Evolutionary conservation across 2,797 vertebrate species (phyloP).

Genomic region (Discoglossus pictus): DNA sequence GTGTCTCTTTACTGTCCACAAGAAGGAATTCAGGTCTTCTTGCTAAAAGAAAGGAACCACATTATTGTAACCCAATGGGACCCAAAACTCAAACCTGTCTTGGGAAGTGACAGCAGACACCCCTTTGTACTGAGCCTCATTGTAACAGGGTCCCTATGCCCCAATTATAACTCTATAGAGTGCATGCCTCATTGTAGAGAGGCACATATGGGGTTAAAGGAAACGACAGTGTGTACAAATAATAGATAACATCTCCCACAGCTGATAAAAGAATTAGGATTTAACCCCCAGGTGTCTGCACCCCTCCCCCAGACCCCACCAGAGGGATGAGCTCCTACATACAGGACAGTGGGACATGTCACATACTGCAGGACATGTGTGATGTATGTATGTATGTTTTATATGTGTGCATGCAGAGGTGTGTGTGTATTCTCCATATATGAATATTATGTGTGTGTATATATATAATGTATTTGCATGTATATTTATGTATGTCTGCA

Average conservation of each 20-base stretch:
- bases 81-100: no score
- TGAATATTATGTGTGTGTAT: no score
- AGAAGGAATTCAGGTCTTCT: constrained; percentile 82
- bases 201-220: no score
- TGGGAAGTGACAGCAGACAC: no score
- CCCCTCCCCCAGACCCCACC: constrained; percentile 16
- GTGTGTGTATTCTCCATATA: no score
- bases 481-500: neutral
- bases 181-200: no score
- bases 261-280: constrained; percentile 25
- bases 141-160: no score
- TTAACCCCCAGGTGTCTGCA: constrained; percentile 15
- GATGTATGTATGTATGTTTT: neutral
- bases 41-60: constrained; percentile 63
- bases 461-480: no score
- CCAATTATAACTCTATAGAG: no score
- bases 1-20: constrained; percentile 80
- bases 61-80: no score
- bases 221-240: constrained; percentile 16
- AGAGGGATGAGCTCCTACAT: neutral
- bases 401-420: no score
- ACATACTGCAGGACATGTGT: neutral
- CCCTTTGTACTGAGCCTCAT: no score
- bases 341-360: neutral
- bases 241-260: constrained; percentile 9